These are phyloP conservation scores for Heterotis niloticus DNA, from an alignment of 2,113 vertebrate species.

Conservation along the genomic window DNA sequence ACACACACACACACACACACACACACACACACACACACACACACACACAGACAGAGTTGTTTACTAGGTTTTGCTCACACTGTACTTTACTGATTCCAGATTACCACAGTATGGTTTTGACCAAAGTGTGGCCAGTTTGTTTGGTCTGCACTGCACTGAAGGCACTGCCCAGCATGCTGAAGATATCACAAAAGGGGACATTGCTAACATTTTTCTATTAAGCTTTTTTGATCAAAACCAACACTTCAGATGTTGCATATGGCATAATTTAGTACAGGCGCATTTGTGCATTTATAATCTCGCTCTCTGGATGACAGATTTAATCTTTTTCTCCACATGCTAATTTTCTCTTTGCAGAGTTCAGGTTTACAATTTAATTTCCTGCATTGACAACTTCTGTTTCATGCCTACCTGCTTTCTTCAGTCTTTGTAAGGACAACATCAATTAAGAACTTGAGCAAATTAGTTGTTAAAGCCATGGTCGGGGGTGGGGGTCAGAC, in stretches of 20 bases:
- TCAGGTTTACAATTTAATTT: slow-evolving; percentile 28
- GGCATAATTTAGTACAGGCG: no score
- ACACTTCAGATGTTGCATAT: background rate
- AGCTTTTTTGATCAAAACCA: background rate
- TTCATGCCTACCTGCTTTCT: background rate
- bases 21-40: background rate
- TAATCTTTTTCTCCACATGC: background rate
- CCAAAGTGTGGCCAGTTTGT: no score
- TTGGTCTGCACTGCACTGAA: no score
- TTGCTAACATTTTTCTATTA: no score
- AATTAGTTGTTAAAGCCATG: slow-evolving; percentile 6
- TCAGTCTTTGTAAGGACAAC: slow-evolving; percentile 31
- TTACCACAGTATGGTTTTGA: background rate
- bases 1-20: background rate
- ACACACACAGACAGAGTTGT: no score
- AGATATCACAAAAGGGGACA: no score
- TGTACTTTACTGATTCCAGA: background rate
- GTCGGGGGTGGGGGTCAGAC: background rate
- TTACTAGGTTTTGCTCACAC: background rate
- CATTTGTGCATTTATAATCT: background rate
- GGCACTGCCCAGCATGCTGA: no score
- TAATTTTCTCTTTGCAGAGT: slow-evolving; percentile 24
- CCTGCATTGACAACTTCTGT: background rate
- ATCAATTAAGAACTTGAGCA: slow-evolving; percentile 38
- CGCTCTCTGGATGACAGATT: background rate